A percentile compares a stretch with the other conserved stretches of the same genome.
These are phyloP conservation scores for Mnemiopsis leidyi DNA, from an alignment of 37 sponge, comb jelly and placozoan species.

Conservation along the genomic window DNA sequence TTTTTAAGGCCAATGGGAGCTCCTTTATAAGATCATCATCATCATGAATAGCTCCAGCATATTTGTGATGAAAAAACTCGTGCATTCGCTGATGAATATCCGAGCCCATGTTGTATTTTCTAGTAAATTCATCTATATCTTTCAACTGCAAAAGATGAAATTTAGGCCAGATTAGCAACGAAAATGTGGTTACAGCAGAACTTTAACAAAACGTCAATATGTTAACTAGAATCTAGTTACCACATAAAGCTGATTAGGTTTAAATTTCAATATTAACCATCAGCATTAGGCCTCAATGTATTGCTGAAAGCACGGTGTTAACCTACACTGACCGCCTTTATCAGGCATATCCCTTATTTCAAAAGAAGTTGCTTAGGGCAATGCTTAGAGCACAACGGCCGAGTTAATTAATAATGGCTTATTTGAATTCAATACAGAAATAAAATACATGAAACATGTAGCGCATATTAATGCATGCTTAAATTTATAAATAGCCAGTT, in stretches of 20 bases:
- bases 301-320: no score
- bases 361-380: no score
- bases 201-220: no score
- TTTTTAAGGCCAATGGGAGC: slow-evolving; percentile 35
- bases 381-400: no score
- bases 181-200: neutral
- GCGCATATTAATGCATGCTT: neutral
- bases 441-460: neutral
- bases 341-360: no score
- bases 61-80: slow-evolving; percentile 56
- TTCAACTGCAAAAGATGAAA: neutral
- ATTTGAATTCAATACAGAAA: neutral
- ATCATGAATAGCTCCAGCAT: slow-evolving; percentile 12
- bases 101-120: slow-evolving; percentile 14
- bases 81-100: slow-evolving; percentile 41
- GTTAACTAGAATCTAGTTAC: no score
- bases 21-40: slow-evolving; percentile 14
- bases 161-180: neutral
- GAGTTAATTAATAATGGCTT: neutral
- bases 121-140: slow-evolving; percentile 24
- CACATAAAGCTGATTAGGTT: no score
- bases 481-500: neutral
- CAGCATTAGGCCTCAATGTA: no score
- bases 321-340: no score
- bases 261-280: no score